A percentile compares a stretch with the other conserved stretches of the same genome.
phyloP scores from a whole-genome alignment of 2,797 vertebrate species.

The Gymnodraco acuticeps region DNA sequence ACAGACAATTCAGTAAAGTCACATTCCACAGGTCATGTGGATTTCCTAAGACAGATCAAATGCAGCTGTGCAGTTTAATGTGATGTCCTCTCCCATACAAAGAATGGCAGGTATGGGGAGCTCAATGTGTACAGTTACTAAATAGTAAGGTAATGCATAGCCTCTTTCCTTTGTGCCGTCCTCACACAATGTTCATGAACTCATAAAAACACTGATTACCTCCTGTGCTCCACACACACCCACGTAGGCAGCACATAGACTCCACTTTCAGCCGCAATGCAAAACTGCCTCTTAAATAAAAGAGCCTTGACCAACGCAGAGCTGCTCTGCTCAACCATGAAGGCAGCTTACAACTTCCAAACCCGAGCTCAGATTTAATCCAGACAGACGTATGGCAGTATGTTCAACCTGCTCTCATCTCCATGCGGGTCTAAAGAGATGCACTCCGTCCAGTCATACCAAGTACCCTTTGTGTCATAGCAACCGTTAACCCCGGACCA shows the following conservation, averaged over 20 bases:
- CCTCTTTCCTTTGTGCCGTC: conserved; percentile 41
- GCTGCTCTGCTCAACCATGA: background rate
- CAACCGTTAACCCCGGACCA: conserved; percentile 97
- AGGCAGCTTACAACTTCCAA: conserved; percentile 3
- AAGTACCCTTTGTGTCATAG: conserved; percentile 92
- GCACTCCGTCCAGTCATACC: conserved; percentile 98
- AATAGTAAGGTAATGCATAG: conserved; percentile 80
- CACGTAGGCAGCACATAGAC: conserved; percentile 23
- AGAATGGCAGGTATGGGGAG: conserved; percentile 47
- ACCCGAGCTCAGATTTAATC: conserved; percentile 83
- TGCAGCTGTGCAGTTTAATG: conserved; percentile 7
- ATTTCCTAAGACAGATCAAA: conserved; percentile 9
- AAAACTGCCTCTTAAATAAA: conserved; percentile 51
- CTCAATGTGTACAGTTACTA: conserved; percentile 54
- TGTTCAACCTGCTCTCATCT: conserved; percentile 92
- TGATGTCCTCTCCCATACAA: background rate
- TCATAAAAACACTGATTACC: conserved; percentile 40
- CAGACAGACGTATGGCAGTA: conserved; percentile 96
- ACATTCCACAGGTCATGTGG: conserved; percentile 9
- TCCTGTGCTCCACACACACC: conserved; percentile 15
- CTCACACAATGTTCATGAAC: conserved; percentile 23
- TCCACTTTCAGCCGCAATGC: conserved; percentile 32
- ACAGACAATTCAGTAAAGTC: conserved; percentile 2
- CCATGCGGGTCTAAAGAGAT: conserved; percentile 92
- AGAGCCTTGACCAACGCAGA: conserved; percentile 15